These are phyloP conservation scores for Planiliza haematocheilus DNA, from an alignment of 2,113 vertebrate genomes.

Conservation along the genomic window DNA sequence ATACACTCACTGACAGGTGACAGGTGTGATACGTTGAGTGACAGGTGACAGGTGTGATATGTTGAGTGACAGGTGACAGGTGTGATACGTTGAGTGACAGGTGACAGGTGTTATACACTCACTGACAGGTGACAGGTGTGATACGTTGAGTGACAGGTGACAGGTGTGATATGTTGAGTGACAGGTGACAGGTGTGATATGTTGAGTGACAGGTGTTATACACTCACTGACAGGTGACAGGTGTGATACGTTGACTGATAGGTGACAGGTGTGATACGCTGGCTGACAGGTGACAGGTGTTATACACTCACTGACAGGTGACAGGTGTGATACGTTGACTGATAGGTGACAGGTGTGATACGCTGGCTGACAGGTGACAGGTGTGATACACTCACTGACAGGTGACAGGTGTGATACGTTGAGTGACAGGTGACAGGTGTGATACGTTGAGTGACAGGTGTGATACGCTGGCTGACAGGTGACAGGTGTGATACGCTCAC, in stretches of 20 bases:
- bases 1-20: no score
- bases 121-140: background rate
- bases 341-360: background rate
- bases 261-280: background rate
- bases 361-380: no score
- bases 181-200: background rate
- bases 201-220: background rate
- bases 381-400: background rate
- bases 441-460: no score
- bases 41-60: background rate
- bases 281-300: background rate
- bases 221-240: background rate
- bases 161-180: background rate
- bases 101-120: background rate
- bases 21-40: background rate
- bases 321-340: background rate
- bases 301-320: no score
- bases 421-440: no score
- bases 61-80: background rate
- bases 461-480: no score
- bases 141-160: no score
- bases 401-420: background rate
- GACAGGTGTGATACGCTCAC: background rate
- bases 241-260: background rate
- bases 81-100: background rate